Percentiles rank a stretch among this genome's conserved stretches.
phyloP scores from a whole-genome alignment of 2,113 vertebrate species.

The Sinocyclocheilus maitianheensis region DNA sequence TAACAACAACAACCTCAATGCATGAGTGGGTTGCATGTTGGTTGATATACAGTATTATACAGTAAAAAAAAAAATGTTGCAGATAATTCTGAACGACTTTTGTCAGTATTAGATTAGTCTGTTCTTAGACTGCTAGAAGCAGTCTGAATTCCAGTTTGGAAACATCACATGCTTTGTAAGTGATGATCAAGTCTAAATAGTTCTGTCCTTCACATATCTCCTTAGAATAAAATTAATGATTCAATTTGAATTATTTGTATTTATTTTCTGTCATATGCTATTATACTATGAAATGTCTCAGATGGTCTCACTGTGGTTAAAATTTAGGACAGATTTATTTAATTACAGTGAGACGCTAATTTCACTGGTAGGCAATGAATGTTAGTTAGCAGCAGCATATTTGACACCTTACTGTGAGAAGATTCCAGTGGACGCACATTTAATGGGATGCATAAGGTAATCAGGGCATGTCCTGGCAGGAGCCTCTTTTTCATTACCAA shows the following conservation, averaged over 20 bases:
- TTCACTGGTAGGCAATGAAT: constrained; percentile 52
- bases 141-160: neutral
- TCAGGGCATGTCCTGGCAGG: constrained; percentile 64
- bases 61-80: neutral
- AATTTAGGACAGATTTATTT: constrained; percentile 63
- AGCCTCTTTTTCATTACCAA: constrained; percentile 63
- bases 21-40: neutral
- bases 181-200: constrained; percentile 4
- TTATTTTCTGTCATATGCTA: neutral
- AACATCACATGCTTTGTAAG: neutral
- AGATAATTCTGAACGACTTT: neutral
- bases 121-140: neutral
- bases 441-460: constrained; percentile 64
- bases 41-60: neutral
- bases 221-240: neutral
- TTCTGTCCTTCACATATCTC: neutral
- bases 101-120: constrained; percentile 6
- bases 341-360: constrained; percentile 65
- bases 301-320: constrained; percentile 43
- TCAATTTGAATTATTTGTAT: neutral
- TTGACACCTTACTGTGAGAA: constrained; percentile 52
- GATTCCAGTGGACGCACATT: constrained; percentile 58
- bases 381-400: constrained; percentile 61
- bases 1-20: neutral
- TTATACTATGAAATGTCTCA: neutral